Evolutionary conservation across 2,888 invertebrate genomes (phyloP), one percentile per base, ranked within the genome.

Genomic region (Rotaria socialis): DNA sequence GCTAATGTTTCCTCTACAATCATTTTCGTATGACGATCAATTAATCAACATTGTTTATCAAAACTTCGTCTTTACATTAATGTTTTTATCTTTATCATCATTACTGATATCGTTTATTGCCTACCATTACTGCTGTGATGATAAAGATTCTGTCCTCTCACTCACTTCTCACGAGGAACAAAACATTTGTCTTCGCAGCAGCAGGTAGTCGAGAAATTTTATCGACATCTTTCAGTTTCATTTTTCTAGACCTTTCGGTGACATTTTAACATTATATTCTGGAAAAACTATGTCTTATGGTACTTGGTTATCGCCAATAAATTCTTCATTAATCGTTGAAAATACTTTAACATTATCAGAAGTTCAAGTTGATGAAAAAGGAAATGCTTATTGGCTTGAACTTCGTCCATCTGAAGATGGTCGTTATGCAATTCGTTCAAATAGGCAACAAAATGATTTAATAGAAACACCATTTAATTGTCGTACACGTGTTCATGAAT

Each of bases 401-500:
- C 87, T 89, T 85, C 87, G 90, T 27, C 89, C 87, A 87, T 88
- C 89, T 56, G 90, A 91, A 86, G 89, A 88, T 75, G 90, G 90
- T 2, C 88, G 90, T 19, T 89, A 89, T 85, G 90, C 90, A 35
- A 88, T 91, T 19, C 90, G 90, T 87, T 90, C 90, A 41, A 88
- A 87, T 56, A 89, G 88, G 52, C 86, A 88, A 11, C 87, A 88
- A 74, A 86, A 86, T 16, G 85, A 87, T n/a, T 89, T 89, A 89
- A 90, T 90, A 35, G 90, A 90, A 2, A 80, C 88, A 84, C 89
- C 87, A 7, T 90, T 89, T 88, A 90, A 89, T 88, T 90, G 89
- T 14, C 88, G 90, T 24, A 90, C 90, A 8, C 88, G 88, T 86
- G 91, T 92, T 10, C 91, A 92, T 88, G 92, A 92, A 87, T 92